Percentiles rank a stretch among this genome's conserved stretches.
Evolutionary conservation across 2,797 vertebrate genomes (phyloP).

Genomic region (Delichon dasypus): DNA sequence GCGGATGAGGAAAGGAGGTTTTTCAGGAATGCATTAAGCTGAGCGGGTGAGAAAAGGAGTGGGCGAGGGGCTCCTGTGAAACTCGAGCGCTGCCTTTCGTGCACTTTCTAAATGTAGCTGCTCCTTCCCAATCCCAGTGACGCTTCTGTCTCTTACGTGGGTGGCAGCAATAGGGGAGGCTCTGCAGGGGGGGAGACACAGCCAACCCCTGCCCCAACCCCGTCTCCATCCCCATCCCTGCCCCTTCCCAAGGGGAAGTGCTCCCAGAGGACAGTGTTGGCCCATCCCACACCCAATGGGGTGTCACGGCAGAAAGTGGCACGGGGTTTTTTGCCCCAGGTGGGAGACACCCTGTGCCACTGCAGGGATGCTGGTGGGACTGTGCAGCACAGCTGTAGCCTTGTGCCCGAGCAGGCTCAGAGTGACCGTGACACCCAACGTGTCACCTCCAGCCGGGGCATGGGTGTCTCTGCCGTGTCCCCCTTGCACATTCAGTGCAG

Average conservation of each 20-base stretch:
- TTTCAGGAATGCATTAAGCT: background rate
- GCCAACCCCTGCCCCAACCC: background rate
- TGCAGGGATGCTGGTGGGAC: fast-evolving
- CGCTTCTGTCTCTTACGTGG: background rate
- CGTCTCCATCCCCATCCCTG: background rate
- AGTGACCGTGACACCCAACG: background rate
- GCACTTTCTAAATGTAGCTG: constrained; percentile 32
- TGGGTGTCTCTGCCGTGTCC: fast-evolving
- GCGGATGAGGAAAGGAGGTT: background rate
- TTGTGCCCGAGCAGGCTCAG: background rate
- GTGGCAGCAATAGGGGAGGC: background rate
- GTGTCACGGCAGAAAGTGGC: fast-evolving
- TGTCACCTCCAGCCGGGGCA: background rate
- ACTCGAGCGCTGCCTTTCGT: background rate
- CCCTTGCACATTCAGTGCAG: background rate
- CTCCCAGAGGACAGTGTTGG: fast-evolving
- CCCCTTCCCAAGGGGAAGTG: background rate
- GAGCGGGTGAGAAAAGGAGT: constrained; percentile 49
- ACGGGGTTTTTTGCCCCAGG: too few species aligned
- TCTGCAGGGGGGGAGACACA: background rate
- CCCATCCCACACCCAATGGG: fast-evolving
- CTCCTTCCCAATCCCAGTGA: background rate
- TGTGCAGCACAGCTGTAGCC: background rate
- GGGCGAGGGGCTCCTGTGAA: constrained; percentile 39
- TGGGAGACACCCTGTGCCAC: background rate